Base-by-base conservation (phyloP, 1,140 invertebrate genomes). In the Drosophila asahinai region DNA sequence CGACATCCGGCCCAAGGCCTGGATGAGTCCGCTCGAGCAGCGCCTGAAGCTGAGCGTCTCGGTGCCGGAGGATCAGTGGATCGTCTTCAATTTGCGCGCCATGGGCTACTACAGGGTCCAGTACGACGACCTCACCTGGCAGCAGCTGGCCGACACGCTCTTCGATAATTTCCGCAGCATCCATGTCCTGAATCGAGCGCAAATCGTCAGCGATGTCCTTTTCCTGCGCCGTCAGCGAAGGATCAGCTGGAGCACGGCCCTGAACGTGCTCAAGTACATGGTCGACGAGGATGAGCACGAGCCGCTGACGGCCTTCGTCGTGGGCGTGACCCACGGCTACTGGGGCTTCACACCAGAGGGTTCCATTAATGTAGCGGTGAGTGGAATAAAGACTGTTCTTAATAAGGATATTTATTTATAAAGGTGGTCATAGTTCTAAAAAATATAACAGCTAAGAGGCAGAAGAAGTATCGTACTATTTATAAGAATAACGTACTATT, bases 121-220 rank as follows among this genome's bases (percentile, higher is more conserved):
- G 83, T 97, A 97, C 93, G 96, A 97, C 80, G 71, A 92, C 2
- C 83, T 92, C 19, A 96, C 95, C 80, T 97, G 96, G 96, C 83
- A 94, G 17, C 87, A 95, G 3, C 77, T 96, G 15, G 93, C 93
- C 1, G 38, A 90, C 1, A 93, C 94, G 48, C 92, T 97, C 19
- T 93, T 92, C 33, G 91, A 93, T 5, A 66, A 92, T 82, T 94
- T 91, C 67, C 64, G 81, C 60, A 87, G 92, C n/a, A 96, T 98
- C 17, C 94, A 95, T 11, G 91, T 93, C 2, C 92, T 96, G 5
- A 97, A 96, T 74, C 92, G 97, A 66, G 96, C 96, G 1, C 97
- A 97, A 92, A 93, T 98, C 4, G 93, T 98, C 19, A 95, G 96
- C 48, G 97, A 98, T 93, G 94, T 96, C 6, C 94, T 97, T 57